phyloP scores from a whole-genome alignment of 2,797 vertebrate species.

The Carcharodon carcharias region DNA sequence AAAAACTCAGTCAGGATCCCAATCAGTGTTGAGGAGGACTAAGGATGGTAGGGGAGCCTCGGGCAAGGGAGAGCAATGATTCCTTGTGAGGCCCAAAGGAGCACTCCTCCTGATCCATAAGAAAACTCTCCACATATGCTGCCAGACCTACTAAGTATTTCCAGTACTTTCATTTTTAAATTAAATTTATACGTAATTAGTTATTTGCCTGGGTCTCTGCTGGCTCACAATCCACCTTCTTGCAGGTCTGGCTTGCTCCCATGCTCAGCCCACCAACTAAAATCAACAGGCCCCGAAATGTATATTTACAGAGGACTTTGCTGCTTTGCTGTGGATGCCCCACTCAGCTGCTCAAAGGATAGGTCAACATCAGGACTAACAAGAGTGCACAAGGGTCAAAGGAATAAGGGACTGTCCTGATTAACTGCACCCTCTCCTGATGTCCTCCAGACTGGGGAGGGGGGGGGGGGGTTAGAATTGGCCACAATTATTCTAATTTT shows the following conservation, averaged over 20 bases:
- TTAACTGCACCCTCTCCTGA: not conserved
- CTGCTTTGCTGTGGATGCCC: not conserved
- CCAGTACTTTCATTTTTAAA: no score
- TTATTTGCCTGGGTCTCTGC: not conserved
- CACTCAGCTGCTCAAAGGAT: not conserved
- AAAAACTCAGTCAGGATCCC: not conserved
- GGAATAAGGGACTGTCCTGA: not conserved
- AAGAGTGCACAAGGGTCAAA: not conserved
- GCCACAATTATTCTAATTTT: not conserved
- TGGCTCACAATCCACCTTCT: not conserved
- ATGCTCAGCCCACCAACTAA: not conserved
- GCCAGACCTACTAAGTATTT: no score
- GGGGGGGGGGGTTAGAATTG: not conserved
- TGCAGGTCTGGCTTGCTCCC: not conserved
- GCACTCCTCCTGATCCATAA: not conserved
- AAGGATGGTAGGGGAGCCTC: not conserved
- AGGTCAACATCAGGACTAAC: not conserved
- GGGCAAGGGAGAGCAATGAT: not conserved
- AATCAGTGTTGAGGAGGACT: not conserved
- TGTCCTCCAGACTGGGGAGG: no score
- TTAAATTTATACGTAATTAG: not conserved
- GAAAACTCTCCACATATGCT: not conserved
- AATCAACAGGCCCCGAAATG: not conserved
- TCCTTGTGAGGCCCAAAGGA: not conserved
- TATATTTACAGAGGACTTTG: not conserved